A percentile compares a stretch with the other conserved stretches of the same genome.
Conservation (phyloP, 2,797 vertebrate genomes). For the Amphiprion clarkii region DNA sequence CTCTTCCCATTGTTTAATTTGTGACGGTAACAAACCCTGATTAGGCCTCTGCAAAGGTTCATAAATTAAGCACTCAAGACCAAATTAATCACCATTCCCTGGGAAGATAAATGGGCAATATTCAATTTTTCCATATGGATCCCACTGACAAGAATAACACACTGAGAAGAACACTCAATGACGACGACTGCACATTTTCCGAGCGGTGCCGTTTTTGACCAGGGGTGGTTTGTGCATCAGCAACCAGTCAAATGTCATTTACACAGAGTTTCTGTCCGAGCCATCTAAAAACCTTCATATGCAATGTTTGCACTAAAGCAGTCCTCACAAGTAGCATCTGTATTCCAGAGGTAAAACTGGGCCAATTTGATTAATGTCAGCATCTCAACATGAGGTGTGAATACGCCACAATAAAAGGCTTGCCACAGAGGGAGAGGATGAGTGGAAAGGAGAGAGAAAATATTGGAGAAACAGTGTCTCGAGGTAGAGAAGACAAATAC, state of each 20-base stretch:
- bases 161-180: conserved; percentile 3
- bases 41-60: conserved; percentile 71
- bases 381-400: conserved; percentile 42
- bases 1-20: conserved; percentile 82
- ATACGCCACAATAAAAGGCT: conserved; percentile 48
- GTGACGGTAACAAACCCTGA: conserved; percentile 79
- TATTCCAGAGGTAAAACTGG: conserved; percentile 59
- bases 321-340: conserved; percentile 39
- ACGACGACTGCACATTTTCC: conserved; percentile 23
- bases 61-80: conserved; percentile 76
- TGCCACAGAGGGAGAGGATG: conserved; percentile 20
- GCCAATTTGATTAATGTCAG: conserved; percentile 79
- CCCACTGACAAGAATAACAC: conserved; percentile 39
- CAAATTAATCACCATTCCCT: conserved; percentile 72
- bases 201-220: conserved; percentile 42
- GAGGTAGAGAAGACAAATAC: neutral
- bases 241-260: conserved; percentile 55
- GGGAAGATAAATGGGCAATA: conserved; percentile 68
- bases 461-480: neutral
- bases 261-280: conserved; percentile 45
- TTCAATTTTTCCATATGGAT: conserved; percentile 64
- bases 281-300: conserved; percentile 22
- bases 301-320: conserved; percentile 45
- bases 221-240: conserved; percentile 18
- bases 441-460: conserved; percentile 3